A percentile compares a stretch with the other conserved stretches of the same genome.
phyloP scores from a whole-genome alignment of 2,797 vertebrate genomes.

The Monodelphis domestica region DNA sequence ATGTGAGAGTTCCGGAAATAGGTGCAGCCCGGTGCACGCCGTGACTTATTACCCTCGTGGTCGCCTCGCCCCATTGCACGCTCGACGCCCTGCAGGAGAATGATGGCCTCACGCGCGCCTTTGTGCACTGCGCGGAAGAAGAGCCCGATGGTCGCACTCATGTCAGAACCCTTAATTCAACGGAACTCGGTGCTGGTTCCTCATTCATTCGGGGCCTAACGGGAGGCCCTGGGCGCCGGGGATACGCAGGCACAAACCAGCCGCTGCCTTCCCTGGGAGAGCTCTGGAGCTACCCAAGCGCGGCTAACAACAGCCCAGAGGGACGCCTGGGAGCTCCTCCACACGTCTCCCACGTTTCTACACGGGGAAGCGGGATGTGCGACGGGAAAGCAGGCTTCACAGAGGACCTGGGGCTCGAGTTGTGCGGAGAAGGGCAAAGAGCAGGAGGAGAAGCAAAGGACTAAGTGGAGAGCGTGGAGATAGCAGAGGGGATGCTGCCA shows the following conservation, averaged over 20 bases:
- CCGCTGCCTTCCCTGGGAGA: background rate
- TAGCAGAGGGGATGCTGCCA: background rate
- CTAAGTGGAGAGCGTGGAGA: too few species aligned
- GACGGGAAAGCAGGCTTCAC: background rate
- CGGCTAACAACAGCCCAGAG: background rate
- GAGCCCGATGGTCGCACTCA: background rate
- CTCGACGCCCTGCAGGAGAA: background rate
- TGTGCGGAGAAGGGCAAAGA: background rate
- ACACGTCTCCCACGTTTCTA: background rate
- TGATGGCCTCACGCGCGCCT: background rate
- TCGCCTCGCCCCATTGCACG: background rate
- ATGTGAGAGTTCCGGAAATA: background rate
- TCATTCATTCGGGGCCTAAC: background rate
- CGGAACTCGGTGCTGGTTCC: background rate
- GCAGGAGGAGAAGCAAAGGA: background rate
- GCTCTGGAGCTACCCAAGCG: background rate
- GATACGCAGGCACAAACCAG: background rate
- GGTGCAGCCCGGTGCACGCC: background rate
- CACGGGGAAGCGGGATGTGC: too few species aligned
- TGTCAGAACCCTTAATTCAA: background rate
- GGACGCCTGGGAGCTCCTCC: background rate
- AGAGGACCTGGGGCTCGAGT: background rate
- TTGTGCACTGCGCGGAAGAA: background rate
- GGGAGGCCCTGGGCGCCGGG: background rate
- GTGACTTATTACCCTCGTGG: fast-evolving